A percentile compares a stretch with the other conserved stretches of the same genome.
phyloP scores from a whole-genome alignment of 2,113 vertebrate species.

The Tachysurus fulvidraco region DNA sequence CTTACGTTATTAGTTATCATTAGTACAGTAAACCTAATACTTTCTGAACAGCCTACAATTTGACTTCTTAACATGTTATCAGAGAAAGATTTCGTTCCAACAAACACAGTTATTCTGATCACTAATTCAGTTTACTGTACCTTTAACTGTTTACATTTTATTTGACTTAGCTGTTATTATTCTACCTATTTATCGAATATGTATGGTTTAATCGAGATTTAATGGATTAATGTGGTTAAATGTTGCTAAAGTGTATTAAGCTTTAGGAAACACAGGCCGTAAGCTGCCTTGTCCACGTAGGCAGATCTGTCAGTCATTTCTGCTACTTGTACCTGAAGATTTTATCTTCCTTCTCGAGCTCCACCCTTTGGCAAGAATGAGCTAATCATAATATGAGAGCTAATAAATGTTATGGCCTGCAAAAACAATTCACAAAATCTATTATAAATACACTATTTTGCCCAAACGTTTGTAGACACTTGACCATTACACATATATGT shows the following conservation, averaged over 20 bases:
- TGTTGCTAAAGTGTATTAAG: background rate
- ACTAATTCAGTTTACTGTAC: background rate
- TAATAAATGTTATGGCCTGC: background rate
- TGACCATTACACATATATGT: background rate
- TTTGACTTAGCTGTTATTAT: background rate
- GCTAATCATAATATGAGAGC: background rate
- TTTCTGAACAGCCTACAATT: background rate
- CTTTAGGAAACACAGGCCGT: background rate
- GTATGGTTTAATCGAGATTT: background rate
- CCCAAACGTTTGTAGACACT: background rate
- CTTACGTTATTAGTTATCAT: background rate
- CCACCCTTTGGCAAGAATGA: constrained; percentile 30
- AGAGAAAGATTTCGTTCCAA: background rate
- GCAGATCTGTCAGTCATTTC: constrained; percentile 32
- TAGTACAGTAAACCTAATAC: background rate
- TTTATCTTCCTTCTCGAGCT: background rate
- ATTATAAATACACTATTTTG: background rate
- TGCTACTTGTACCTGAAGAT: background rate
- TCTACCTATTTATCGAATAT: background rate
- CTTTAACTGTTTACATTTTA: no score
- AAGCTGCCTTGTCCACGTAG: constrained; percentile 39
- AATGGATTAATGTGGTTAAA: no score
- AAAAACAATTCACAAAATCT: background rate
- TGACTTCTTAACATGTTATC: background rate
- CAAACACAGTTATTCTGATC: no score